Evolutionary conservation across 1,140 invertebrate genomes (phyloP), one percentile per base, ranked within the genome.

Genomic region (Drosophila jambulina): DNA sequence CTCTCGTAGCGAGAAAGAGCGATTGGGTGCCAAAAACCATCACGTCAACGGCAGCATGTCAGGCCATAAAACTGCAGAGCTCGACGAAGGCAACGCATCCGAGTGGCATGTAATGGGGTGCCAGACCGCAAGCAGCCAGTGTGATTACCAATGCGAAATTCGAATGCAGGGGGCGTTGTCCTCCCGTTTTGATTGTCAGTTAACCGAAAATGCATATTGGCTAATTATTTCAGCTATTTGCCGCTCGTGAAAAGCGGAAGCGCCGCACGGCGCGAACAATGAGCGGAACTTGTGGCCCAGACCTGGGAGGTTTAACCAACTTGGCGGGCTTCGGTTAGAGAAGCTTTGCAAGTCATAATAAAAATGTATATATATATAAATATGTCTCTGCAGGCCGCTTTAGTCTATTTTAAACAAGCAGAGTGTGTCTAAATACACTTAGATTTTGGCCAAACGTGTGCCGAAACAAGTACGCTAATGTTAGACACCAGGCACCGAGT

Each of bases 151-250:
- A 74, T 45, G 49, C 27, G 36, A 59, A 74, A 74, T 74, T 56
- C 53, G 34, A 56, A 48, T 72, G 69, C 42, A 51, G 69, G 58
- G 58, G 69, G 69, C 70, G 70, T 62, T 42, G 67, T 71, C 69
- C 67, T 72, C 67, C 21, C 61, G 13, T 25, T 68, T 67, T n/a
- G 40, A 68, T 68, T 67, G 64, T 27, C 15, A 49, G 61, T 48
- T 38, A 48, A 17, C 40, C 38, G 27, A 75, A 75, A 75, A 75
- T 75, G 69, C 71, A 75, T 75, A 75, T 74, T 75, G 58, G 69
- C 71, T 62, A 63, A 62, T 75, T 75, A 75, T 75, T 75, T 74
- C 23, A 40, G 67, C 63, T 42, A 71, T 70, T 19, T 17, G 27
- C 36, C 42, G 43, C 29, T 72, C 34, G 71, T 53, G 57, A 62